Evolutionary conservation across 2,797 vertebrate genomes (phyloP).

Genomic region (Lithobates sylvaticus): DNA sequence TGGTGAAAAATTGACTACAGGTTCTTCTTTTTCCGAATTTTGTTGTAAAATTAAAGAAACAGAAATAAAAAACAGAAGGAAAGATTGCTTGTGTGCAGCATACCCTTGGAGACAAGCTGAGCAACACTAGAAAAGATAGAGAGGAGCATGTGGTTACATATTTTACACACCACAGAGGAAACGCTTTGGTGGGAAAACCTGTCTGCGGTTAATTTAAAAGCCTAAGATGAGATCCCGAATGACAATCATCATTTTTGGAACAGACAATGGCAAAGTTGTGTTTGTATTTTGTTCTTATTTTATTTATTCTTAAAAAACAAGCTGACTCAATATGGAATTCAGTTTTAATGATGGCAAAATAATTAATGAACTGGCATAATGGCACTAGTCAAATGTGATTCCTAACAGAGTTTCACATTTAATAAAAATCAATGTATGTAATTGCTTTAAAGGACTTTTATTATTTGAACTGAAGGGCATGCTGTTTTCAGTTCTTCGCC

Average conservation of each 20-base stretch:
- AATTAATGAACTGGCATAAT: constrained; percentile 70
- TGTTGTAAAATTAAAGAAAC: too few species aligned
- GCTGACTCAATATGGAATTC: background rate
- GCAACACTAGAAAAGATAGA: background rate
- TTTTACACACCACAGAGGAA: background rate
- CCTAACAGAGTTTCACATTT: constrained; percentile 67
- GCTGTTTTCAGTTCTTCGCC: constrained; percentile 34
- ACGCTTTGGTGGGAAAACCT: background rate
- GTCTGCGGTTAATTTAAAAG: background rate
- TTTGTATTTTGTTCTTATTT: background rate
- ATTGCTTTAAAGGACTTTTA: constrained; percentile 65
- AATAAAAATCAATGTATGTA: constrained; percentile 72
- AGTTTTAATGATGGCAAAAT: constrained; percentile 62
- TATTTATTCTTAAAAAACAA: background rate
- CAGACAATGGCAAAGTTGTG: background rate
- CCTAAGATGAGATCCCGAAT: background rate
- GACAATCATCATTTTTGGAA: background rate
- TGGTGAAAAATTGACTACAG: too few species aligned
- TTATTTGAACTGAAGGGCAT: constrained; percentile 57
- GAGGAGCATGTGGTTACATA: background rate
- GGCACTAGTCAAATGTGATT: constrained; percentile 64
- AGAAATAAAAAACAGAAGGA: too few species aligned
- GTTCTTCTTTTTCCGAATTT: too few species aligned
- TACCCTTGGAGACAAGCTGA: background rate
- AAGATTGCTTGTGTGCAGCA: background rate